phyloP scores from a whole-genome alignment of 2,797 vertebrate species.

The Sebastes diploproa region DNA sequence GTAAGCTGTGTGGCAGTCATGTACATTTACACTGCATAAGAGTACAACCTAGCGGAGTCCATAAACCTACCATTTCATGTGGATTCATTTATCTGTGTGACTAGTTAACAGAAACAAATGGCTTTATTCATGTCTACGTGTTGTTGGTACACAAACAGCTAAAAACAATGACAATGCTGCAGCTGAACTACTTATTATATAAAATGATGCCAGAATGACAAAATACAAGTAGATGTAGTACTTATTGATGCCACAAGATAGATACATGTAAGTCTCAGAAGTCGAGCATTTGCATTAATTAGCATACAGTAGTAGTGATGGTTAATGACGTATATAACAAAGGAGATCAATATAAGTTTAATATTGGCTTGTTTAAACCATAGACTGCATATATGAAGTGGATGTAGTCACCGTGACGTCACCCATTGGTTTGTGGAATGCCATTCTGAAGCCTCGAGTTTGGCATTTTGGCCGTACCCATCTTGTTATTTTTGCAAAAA shows the following conservation, averaged over 20 bases:
- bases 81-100: conserved; percentile 49
- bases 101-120: conserved; percentile 38
- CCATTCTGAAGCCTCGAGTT: too few relatives aligned
- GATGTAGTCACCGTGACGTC: too few relatives aligned
- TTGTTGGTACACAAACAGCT: not conserved
- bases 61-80: conserved; percentile 36
- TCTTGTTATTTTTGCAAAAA: too few relatives aligned
- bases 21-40: conserved; percentile 39
- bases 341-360: not conserved
- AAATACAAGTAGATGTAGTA: not conserved
- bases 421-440: too few relatives aligned
- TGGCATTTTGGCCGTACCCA: too few relatives aligned
- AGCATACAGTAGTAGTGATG: not conserved
- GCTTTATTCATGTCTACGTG: conserved; percentile 12
- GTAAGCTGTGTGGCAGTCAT: conserved; percentile 43
- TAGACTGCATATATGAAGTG: too few relatives aligned
- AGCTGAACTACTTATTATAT: not conserved
- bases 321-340: not conserved
- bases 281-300: not conserved
- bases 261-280: not conserved
- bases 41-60: conserved; percentile 21
- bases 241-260: not conserved
- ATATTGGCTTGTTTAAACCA: not conserved
- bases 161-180: not conserved
- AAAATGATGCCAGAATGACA: not conserved